These are phyloP conservation scores for Pheosia tremula DNA, from an alignment of 2,888 invertebrate species.

Conservation along the genomic window DNA sequence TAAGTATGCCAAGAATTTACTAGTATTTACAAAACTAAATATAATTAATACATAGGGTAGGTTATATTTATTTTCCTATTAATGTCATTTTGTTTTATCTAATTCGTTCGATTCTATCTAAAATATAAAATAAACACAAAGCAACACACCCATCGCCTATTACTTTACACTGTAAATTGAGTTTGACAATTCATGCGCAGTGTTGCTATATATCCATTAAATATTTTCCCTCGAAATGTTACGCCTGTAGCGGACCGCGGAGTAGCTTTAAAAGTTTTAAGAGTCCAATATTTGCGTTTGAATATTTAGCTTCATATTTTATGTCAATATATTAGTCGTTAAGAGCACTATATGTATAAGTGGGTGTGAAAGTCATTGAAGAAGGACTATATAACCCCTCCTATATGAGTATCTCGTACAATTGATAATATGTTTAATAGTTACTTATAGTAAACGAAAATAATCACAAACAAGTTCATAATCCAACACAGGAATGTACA, in stretches of 20 bases:
- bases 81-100: conserved; percentile 24
- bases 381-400: too few relatives aligned
- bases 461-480: too few relatives aligned
- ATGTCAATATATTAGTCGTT: too few relatives aligned
- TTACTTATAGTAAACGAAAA: too few relatives aligned
- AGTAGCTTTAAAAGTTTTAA: too few relatives aligned
- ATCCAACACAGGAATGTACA: too few relatives aligned
- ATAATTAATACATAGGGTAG: conserved; percentile 10
- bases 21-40: conserved; percentile 26
- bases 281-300: too few relatives aligned
- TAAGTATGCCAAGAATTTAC: conserved; percentile 22
- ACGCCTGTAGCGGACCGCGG: background rate
- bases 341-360: too few relatives aligned
- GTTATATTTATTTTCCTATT: conserved; percentile 15
- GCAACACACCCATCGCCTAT: conserved; percentile 76
- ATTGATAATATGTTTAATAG: too few relatives aligned
- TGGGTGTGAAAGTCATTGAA: too few relatives aligned
- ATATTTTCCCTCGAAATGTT: background rate
- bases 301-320: too few relatives aligned
- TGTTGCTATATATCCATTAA: conserved; percentile 30
- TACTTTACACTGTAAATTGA: conserved; percentile 71
- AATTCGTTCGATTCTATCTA: conserved; percentile 46
- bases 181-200: conserved; percentile 15
- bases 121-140: conserved; percentile 61
- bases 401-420: too few relatives aligned